Evolutionary conservation across 2,888 invertebrate genomes (phyloP), one percentile per base, ranked within the genome.

Genomic region (Drosophila subquinaria): DNA sequence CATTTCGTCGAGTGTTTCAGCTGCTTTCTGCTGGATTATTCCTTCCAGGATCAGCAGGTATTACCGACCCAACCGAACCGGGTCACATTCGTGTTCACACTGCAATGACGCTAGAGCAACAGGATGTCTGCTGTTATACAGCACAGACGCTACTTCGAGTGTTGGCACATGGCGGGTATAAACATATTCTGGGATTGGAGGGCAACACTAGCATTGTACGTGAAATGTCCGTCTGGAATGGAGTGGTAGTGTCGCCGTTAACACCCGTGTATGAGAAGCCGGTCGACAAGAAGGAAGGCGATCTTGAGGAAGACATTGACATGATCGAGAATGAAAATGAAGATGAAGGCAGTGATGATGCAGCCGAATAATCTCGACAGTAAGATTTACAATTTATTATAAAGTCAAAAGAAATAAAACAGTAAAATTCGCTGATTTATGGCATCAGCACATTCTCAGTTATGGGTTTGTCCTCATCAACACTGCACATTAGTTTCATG

Each of bases 151-250:
- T 99, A 6, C 94, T 99, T 0, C 95, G 99, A 53, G 97, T 99
- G 13, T 94, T 99, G 50, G 95, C 97, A 0, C 97, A 99, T 87
- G 99, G 98, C 3, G 99, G 99, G 0, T 98, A 96, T 93, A 97
- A 97, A 90, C 97, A 97, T 90, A 96, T 99, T 70, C 93, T 98
- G 0, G 98, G 96, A 5, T 63, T 93, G 38, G 94, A 94, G 73
- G 94, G 94, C 5, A 94, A 93, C 79, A 93, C 94, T 0, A 93
- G 93, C 43, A 94, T 94, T 74, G 94, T 93, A 11, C 94, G 96
- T 0, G 98, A 98, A 93, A 98, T 98, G 95, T 97, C 98, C 0
- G 97, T 98, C 17, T 98, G 98, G 98, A 97, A 98, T 90, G 98
- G 98, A 0, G 98, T 99, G 2, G 98, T 98, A 0, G 98, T 99